These are phyloP conservation scores for Lepidothrix coronata DNA, from an alignment of 2,113 vertebrate genomes.

Conservation along the genomic window DNA sequence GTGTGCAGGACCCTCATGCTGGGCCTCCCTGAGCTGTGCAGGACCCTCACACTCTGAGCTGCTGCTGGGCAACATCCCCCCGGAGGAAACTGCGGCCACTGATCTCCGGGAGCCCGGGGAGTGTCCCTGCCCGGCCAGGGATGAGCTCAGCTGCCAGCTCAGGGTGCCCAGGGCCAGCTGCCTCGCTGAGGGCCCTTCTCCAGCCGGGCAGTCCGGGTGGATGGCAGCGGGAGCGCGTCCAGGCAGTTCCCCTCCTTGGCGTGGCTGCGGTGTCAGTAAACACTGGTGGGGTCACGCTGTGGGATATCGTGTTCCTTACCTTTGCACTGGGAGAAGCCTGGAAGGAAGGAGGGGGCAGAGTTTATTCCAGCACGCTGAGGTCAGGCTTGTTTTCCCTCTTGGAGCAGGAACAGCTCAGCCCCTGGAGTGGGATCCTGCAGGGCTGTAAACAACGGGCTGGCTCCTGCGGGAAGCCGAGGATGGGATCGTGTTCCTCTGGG, in stretches of 20 bases:
- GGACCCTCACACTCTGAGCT: background rate
- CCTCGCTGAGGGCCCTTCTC: background rate
- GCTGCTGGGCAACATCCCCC: background rate
- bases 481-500: background rate
- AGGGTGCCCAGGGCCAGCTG: accelerated
- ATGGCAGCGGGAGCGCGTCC: background rate
- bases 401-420: background rate
- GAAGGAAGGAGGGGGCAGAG: background rate
- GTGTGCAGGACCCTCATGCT: too few relatives aligned
- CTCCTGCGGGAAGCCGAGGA: background rate
- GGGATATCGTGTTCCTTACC: background rate
- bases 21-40: background rate
- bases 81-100: background rate
- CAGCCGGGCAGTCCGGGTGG: background rate
- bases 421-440: background rate
- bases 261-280: background rate
- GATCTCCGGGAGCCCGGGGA: background rate
- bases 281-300: background rate
- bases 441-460: background rate
- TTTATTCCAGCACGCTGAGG: background rate
- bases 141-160: background rate
- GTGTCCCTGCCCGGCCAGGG: background rate
- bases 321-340: background rate
- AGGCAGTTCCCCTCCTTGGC: background rate
- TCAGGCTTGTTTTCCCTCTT: constrained; percentile 31